These are phyloP conservation scores for Eurytoma californica DNA, from an alignment of 2,888 invertebrate genomes.

Conservation along the genomic window DNA sequence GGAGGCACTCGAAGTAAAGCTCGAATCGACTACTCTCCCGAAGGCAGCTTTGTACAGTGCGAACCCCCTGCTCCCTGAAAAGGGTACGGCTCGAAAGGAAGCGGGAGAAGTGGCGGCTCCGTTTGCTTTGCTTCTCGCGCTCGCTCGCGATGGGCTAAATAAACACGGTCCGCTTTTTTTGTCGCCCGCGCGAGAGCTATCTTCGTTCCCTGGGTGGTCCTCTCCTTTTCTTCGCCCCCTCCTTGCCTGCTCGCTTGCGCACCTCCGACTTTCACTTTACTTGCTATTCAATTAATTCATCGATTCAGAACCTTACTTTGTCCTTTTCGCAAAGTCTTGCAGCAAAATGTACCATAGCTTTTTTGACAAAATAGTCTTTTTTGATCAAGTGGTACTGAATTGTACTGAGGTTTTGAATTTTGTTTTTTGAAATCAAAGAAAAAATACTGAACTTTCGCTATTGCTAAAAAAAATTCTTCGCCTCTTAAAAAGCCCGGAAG, in stretches of 20 bases:
- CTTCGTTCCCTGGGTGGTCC: too few species aligned
- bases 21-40: too few species aligned
- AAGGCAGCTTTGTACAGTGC: too few species aligned
- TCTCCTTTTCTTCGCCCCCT: too few species aligned
- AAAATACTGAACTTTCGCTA: too few species aligned
- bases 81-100: background rate
- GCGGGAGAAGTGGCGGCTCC: background rate
- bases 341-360: background rate
- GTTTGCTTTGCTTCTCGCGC: constrained; percentile 18
- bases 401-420: too few species aligned
- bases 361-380: too few species aligned
- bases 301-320: background rate
- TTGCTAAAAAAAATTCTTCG: background rate
- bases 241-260: background rate
- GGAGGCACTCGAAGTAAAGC: too few species aligned
- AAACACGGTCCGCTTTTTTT: constrained; percentile 37
- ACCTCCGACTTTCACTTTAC: background rate
- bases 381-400: too few species aligned
- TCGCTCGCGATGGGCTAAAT: constrained; percentile 25
- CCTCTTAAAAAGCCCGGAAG: background rate
- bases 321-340: background rate
- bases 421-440: too few species aligned
- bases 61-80: too few species aligned
- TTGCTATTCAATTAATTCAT: constrained; percentile 32
- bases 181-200: constrained; percentile 11